phyloP scores from a whole-genome alignment of 1,140 invertebrate species.

The Caenorhabditis tropicalis region DNA sequence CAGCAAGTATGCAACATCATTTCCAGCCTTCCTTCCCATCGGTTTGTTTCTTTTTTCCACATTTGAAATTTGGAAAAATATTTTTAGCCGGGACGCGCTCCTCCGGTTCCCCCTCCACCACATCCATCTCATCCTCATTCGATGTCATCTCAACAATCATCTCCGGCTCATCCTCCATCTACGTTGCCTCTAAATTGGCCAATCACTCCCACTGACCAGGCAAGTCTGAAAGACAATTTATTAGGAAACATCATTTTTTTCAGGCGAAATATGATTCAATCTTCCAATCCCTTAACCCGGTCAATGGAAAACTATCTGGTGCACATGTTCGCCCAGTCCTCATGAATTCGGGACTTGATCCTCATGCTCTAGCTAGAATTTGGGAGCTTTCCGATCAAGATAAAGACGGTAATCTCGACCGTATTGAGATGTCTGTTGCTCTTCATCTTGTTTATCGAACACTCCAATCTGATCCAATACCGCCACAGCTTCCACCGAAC shows the following conservation, averaged over 20 bases:
- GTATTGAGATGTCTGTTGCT: slow-evolving; percentile 95
- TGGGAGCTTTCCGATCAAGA: slow-evolving; percentile 97
- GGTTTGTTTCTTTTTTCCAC: not conserved
- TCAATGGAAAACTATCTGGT: slow-evolving; percentile 92
- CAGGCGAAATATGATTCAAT: slow-evolving; percentile 82
- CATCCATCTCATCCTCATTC: slow-evolving; percentile 19
- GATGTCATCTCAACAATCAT: slow-evolving; percentile 4
- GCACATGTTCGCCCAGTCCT: slow-evolving; percentile 77
- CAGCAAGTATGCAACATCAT: slow-evolving; percentile 20
- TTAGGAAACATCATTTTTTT: too few relatives aligned
- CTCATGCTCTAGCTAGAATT: slow-evolving; percentile 87
- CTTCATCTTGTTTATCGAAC: slow-evolving; percentile 88
- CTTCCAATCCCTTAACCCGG: slow-evolving; percentile 83
- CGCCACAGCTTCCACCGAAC: slow-evolving; percentile 45
- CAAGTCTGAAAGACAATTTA: too few relatives aligned
- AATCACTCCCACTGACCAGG: not conserved
- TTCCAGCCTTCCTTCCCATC: slow-evolving; percentile 3
- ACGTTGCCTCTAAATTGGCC: not conserved
- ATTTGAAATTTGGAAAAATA: not conserved
- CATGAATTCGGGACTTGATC: slow-evolving; percentile 56
- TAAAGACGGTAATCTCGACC: slow-evolving; percentile 89
- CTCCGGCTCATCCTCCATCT: slow-evolving; percentile 2
- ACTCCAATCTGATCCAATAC: slow-evolving; percentile 49
- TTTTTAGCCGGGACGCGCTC: not conserved
- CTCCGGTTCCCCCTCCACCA: slow-evolving; percentile 9